These are phyloP conservation scores for Zhengitettix transpicula DNA, from an alignment of 2,888 invertebrate species.

Conservation along the genomic window DNA sequence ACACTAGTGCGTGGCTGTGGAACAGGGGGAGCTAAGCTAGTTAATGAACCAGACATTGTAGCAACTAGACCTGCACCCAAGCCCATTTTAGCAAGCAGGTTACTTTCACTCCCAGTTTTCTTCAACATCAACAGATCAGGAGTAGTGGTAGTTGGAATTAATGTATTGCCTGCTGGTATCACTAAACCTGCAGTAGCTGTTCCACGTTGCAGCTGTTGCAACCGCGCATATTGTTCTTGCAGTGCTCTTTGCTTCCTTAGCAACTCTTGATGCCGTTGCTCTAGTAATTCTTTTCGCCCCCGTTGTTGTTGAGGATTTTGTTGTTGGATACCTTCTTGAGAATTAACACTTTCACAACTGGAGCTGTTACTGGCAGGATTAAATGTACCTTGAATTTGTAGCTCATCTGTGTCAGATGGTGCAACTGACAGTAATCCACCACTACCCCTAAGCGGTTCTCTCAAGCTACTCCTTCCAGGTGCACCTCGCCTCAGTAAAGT, in stretches of 20 bases:
- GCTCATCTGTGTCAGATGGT: conserved; percentile 8
- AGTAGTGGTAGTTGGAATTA: conserved; percentile 32
- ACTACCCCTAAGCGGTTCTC: conserved; percentile 27
- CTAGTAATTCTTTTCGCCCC: conserved; percentile 54
- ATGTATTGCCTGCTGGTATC: conserved; percentile 23
- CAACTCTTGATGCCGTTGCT: conserved; percentile 76
- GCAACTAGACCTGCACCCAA: conserved; percentile 35
- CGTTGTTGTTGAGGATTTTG: conserved; percentile 18
- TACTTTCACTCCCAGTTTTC: conserved; percentile 79
- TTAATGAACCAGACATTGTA: conserved; percentile 41
- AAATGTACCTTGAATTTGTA: conserved; percentile 6
- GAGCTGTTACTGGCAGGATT: conserved; percentile 45
- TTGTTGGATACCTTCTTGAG: conserved; percentile 38
- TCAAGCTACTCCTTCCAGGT: conserved; percentile 24
- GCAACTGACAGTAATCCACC: conserved; percentile 20
- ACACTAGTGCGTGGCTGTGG: neutral
- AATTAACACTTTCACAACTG: conserved; percentile 60
- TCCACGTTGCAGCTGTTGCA: conserved; percentile 73
- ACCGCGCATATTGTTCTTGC: conserved; percentile 78
- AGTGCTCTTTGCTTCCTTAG: conserved; percentile 73
- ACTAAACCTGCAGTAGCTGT: conserved; percentile 42
- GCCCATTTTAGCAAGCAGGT: conserved; percentile 68
- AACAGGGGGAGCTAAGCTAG: conserved; percentile 33
- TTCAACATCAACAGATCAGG: conserved; percentile 45
- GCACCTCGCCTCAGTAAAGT: conserved; percentile 25